These are phyloP conservation scores for Sitobion miscanthi DNA, from an alignment of 1,140 invertebrate genomes.

Conservation along the genomic window DNA sequence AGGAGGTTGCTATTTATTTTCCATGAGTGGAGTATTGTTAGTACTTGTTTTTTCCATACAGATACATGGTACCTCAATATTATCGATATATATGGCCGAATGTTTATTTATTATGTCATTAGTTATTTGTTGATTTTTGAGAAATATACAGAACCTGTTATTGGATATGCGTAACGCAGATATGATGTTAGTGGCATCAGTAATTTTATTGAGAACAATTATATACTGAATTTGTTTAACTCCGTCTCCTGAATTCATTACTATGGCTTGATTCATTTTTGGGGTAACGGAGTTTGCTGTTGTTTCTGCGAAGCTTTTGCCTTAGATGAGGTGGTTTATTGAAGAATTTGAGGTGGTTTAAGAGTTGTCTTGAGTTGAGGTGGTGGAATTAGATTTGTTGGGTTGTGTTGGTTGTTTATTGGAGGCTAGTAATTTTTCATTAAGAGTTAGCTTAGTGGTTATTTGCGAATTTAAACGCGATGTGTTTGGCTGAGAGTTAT, in stretches of 20 bases:
- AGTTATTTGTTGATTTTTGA: background rate
- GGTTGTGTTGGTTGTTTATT: background rate
- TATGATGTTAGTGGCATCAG: background rate
- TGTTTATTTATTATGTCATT: background rate
- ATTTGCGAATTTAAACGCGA: background rate
- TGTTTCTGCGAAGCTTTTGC: background rate
- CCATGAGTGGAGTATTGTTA: too few relatives aligned
- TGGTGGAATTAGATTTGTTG: background rate
- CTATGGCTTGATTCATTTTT: constrained; percentile 19
- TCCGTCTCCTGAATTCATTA: background rate
- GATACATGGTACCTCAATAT: background rate
- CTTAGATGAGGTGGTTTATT: background rate
- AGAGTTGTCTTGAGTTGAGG: background rate
- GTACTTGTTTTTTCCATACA: too few relatives aligned
- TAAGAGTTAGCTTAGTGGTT: background rate
- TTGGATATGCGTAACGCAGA: background rate
- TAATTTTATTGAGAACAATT: background rate
- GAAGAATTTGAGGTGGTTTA: background rate
- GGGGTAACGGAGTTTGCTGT: background rate
- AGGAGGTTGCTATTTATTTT: too few relatives aligned
- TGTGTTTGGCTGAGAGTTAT: background rate
- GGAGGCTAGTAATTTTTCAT: background rate
- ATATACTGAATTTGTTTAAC: constrained; percentile 6
- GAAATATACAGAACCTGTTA: constrained; percentile 7
- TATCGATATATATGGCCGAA: background rate